These are phyloP conservation scores for Taenaris catops DNA, from an alignment of 2,888 invertebrate species.

Conservation along the genomic window DNA sequence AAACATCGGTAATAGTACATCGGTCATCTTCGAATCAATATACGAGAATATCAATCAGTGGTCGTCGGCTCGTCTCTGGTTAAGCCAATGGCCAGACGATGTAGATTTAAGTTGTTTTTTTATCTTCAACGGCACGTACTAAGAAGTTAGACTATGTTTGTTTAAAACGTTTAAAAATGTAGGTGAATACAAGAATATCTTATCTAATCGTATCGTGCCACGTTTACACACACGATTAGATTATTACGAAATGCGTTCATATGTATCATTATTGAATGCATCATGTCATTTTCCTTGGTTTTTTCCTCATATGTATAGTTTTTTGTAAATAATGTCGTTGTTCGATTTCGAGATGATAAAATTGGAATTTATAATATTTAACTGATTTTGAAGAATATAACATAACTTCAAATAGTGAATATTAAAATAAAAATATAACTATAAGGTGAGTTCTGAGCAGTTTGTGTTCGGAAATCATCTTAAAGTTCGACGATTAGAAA, in stretches of 20 bases:
- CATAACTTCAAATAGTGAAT: too few species aligned
- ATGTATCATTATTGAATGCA: too few species aligned
- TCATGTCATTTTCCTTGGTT: too few species aligned
- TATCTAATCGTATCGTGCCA: conserved; percentile 32
- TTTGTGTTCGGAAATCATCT: too few species aligned
- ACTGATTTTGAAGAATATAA: too few species aligned
- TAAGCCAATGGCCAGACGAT: conserved; percentile 49
- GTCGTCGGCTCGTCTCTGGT: conserved; percentile 47
- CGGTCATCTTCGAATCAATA: conserved; percentile 32
- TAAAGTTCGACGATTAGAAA: too few species aligned
- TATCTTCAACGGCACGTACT: conserved; percentile 16
- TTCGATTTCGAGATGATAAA: too few species aligned
- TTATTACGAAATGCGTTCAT: conserved; percentile 31
- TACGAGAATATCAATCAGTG: conserved; percentile 57
- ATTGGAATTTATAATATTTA: too few species aligned
- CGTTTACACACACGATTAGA: conserved; percentile 43
- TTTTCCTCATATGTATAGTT: too few species aligned
- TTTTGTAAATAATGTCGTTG: too few species aligned
- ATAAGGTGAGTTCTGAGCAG: too few species aligned
- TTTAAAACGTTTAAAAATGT: conserved; percentile 28
- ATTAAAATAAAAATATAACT: too few species aligned
- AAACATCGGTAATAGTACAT: conserved; percentile 18
- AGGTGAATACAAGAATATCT: conserved; percentile 41
- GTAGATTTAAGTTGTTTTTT: conserved; percentile 14
- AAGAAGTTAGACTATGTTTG: conserved; percentile 8